These are phyloP conservation scores for Synanthedon myopaeformis DNA, from an alignment of 2,888 invertebrate genomes.

Conservation along the genomic window DNA sequence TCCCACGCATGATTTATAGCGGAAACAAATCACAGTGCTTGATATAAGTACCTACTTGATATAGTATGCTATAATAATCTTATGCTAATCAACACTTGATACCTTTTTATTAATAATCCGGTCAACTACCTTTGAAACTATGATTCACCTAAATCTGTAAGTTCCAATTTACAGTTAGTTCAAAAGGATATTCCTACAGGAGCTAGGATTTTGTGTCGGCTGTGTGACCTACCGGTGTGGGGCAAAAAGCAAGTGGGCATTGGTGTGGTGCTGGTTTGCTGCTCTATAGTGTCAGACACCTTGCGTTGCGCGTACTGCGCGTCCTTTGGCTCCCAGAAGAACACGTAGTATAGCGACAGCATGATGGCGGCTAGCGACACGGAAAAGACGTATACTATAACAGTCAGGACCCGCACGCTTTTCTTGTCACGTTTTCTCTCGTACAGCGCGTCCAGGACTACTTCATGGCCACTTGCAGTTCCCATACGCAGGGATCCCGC, in stretches of 20 bases:
- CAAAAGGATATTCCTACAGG: constrained; percentile 1
- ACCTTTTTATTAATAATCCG: background rate
- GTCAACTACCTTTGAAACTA: background rate
- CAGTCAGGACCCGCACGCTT: constrained; percentile 90
- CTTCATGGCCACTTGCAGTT: constrained; percentile 54
- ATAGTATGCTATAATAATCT: no score
- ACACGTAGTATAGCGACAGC: constrained; percentile 92
- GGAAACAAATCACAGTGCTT: no score
- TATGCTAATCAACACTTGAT: no score
- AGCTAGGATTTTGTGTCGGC: constrained; percentile 41
- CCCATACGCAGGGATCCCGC: constrained; percentile 56
- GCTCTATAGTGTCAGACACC: constrained; percentile 63
- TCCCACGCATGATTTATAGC: no score
- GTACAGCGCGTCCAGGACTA: constrained; percentile 80
- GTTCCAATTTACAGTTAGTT: constrained; percentile 8
- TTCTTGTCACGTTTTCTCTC: constrained; percentile 89
- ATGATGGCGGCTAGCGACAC: constrained; percentile 95
- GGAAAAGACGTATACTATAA: constrained; percentile 92
- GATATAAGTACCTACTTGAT: no score
- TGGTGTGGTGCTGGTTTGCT: constrained; percentile 65
- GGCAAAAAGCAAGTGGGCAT: constrained; percentile 69
- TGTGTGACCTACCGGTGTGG: constrained; percentile 65
- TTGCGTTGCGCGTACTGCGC: constrained; percentile 64
- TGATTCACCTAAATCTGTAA: background rate
- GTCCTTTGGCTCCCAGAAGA: constrained; percentile 89